Percentiles rank a stretch among this genome's conserved stretches.
phyloP scores from a whole-genome alignment of 2,113 vertebrate species.

The Sphaerodactylus townsendi region DNA sequence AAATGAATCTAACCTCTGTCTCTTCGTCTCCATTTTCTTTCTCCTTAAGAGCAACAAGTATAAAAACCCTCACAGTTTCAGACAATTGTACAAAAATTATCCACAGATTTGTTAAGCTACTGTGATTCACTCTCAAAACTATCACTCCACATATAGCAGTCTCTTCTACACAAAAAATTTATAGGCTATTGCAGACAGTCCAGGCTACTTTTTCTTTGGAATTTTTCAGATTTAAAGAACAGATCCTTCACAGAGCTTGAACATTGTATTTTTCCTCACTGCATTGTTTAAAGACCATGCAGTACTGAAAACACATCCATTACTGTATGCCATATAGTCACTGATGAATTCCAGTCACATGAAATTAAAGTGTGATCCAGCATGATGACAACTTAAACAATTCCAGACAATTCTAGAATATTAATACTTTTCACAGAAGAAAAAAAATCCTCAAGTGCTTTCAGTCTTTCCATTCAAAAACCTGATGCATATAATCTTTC shows the following conservation, averaged over 20 bases:
- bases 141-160: conserved; percentile 19
- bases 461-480: conserved; percentile 40
- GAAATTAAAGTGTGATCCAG: conserved; percentile 64
- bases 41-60: conserved; percentile 5
- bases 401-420: conserved; percentile 56
- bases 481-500: not conserved
- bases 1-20: not conserved
- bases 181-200: conserved; percentile 10
- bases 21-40: conserved; percentile 51
- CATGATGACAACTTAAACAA: conserved; percentile 57
- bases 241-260: conserved; percentile 14
- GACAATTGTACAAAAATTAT: conserved; percentile 10
- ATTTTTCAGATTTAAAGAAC: conserved; percentile 27
- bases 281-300: conserved; percentile 52
- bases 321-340: conserved; percentile 44
- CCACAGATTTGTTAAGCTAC: not conserved
- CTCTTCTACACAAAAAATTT: conserved; percentile 38
- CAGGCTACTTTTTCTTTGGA: conserved; percentile 13
- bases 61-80: not conserved
- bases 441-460: conserved; percentile 33
- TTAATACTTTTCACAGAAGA: conserved; percentile 41
- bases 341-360: conserved; percentile 55
- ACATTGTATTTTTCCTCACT: conserved; percentile 16
- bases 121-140: not conserved
- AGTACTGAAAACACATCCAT: conserved; percentile 57